A percentile compares a stretch with the other conserved stretches of the same genome.
These are phyloP conservation scores for Labeo catla DNA, from an alignment of 2,113 vertebrate genomes.

Conservation along the genomic window DNA sequence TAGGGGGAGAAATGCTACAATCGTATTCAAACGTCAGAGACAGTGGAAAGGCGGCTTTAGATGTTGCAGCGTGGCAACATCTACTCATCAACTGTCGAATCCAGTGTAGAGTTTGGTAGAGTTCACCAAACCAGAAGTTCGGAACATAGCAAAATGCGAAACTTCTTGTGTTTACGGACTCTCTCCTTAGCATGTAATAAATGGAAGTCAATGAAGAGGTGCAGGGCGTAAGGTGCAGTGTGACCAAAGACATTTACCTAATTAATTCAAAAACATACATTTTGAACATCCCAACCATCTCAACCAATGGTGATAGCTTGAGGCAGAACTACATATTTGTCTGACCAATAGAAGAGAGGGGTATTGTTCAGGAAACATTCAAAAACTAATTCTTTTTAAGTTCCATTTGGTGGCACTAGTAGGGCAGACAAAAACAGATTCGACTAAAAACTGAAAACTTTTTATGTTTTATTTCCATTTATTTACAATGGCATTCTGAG, in stretches of 20 bases:
- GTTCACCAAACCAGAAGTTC: neutral
- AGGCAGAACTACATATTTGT: neutral
- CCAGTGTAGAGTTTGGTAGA: too few species aligned
- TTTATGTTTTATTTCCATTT: too few species aligned
- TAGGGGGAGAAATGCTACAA: too few species aligned
- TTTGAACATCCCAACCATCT: neutral
- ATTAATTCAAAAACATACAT: neutral
- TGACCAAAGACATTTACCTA: neutral
- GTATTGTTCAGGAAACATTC: neutral
- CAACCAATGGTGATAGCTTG: neutral
- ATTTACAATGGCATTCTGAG: too few species aligned
- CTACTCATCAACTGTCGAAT: too few species aligned
- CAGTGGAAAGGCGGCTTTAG: too few species aligned
- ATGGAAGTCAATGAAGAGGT: neutral
- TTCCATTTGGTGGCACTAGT: conserved; percentile 1
- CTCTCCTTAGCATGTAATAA: neutral
- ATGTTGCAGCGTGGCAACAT: too few species aligned
- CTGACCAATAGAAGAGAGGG: neutral
- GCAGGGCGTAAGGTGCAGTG: neutral
- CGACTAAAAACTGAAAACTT: neutral
- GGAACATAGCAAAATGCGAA: neutral
- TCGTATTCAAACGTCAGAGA: too few species aligned
- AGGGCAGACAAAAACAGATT: neutral
- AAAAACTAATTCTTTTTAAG: neutral
- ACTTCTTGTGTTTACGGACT: neutral